Conservation (phyloP, 2,797 vertebrate genomes). For the Mallotus villosus region DNA sequence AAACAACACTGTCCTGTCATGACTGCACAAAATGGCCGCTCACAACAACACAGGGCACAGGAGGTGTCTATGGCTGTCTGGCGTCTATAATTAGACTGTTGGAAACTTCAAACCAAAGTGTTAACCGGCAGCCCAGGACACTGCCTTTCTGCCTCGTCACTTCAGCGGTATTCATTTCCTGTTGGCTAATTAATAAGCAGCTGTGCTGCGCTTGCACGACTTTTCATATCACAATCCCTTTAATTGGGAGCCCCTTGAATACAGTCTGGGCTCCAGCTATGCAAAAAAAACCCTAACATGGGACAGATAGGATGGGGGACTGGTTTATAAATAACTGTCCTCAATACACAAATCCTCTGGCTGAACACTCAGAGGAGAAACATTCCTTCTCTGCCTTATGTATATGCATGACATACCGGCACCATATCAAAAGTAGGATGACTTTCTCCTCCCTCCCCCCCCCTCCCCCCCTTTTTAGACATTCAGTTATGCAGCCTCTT, state of each 20-base stretch:
- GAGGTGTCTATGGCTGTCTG: neutral
- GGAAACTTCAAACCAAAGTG: constrained; percentile 47
- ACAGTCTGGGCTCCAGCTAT: constrained; percentile 14
- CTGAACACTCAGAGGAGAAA: constrained; percentile 23
- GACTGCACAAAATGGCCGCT: neutral
- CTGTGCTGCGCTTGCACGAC: constrained; percentile 25
- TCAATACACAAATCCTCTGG: constrained; percentile 44
- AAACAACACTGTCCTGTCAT: too few species aligned
- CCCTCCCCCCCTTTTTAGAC: neutral
- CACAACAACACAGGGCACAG: neutral
- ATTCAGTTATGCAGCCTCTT: too few species aligned
- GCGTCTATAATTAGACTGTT: constrained; percentile 48
- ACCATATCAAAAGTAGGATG: neutral
- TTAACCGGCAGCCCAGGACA: constrained; percentile 46
- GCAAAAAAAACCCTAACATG: neutral
- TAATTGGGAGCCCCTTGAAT: constrained; percentile 55
- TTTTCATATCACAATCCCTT: constrained; percentile 43
- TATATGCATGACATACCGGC: neutral
- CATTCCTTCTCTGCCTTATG: neutral
- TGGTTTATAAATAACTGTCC: constrained; percentile 65
- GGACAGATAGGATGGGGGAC: constrained; percentile 11
- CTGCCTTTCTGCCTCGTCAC: constrained; percentile 42
- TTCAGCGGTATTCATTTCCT: constrained; percentile 49
- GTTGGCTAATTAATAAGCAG: constrained; percentile 59
- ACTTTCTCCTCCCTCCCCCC: neutral